phyloP scores from a whole-genome alignment of 2,797 vertebrate genomes.

The Enteromius anoplus region DNA sequence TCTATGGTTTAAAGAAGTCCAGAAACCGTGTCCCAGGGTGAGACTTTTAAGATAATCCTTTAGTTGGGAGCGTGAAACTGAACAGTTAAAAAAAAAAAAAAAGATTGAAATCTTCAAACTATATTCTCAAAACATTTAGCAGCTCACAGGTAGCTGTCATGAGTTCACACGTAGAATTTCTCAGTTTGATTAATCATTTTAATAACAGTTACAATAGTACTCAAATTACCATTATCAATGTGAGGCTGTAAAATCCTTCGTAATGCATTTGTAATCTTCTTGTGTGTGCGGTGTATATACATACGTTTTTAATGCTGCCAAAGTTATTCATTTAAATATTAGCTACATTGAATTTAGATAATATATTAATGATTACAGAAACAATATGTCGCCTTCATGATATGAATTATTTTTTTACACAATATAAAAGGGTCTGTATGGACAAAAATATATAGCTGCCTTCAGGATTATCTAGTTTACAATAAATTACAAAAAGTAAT shows the following conservation, averaged over 20 bases:
- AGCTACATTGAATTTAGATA: neutral
- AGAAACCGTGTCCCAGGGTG: neutral
- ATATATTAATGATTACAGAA: neutral
- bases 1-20: constrained; percentile 32
- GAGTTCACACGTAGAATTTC: neutral
- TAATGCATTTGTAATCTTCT: too few relatives aligned
- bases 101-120: neutral
- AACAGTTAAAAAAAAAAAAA: constrained; percentile 2
- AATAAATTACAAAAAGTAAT: neutral
- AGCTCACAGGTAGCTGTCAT: neutral
- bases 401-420: neutral
- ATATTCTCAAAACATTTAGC: neutral
- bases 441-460: neutral
- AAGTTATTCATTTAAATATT: neutral
- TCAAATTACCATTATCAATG: neutral
- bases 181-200: neutral
- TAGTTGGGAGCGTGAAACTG: neutral
- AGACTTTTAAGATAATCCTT: constrained; percentile 6
- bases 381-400: neutral
- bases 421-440: neutral
- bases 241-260: too few relatives aligned
- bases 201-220: neutral
- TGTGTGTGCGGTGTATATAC: too few relatives aligned
- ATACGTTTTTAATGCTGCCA: neutral
- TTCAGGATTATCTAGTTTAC: neutral